Percentiles rank a stretch among this genome's conserved stretches.
phyloP scores from a whole-genome alignment of 2,888 invertebrate species.

The Anagyrus pseudococci region DNA sequence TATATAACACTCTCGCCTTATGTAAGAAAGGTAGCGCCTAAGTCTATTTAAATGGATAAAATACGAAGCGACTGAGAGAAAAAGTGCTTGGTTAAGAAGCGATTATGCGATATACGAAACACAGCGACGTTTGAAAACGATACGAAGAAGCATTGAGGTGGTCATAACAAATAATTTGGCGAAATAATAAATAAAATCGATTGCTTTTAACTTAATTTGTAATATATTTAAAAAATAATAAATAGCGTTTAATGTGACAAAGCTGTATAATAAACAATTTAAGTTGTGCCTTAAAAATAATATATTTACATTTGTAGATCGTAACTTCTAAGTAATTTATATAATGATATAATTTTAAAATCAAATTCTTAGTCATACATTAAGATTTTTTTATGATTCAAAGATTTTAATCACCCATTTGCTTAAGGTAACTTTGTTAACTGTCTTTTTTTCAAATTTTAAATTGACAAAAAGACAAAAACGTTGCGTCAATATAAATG shows the following conservation, averaged over 20 bases:
- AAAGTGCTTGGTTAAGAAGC: constrained; percentile 29
- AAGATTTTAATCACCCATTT: constrained; percentile 22
- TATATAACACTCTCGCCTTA: constrained; percentile 51
- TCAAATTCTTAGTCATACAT: constrained; percentile 36
- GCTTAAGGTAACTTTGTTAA: constrained; percentile 23
- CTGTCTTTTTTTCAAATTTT: constrained; percentile 13
- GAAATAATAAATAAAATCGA: constrained; percentile 11
- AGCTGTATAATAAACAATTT: constrained; percentile 39
- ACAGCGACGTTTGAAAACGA: background rate
- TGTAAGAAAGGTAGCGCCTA: constrained; percentile 40
- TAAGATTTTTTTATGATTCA: constrained; percentile 30
- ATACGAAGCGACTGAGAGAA: constrained; percentile 28
- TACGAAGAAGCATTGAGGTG: background rate
- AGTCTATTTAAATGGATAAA: constrained; percentile 29
- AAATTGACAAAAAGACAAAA: constrained; percentile 7
- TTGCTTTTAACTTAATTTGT: constrained; percentile 38
- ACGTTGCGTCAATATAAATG: constrained; percentile 17
- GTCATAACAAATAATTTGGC: constrained; percentile 17
- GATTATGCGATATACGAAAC: constrained; percentile 10
- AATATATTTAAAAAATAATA: constrained; percentile 29
- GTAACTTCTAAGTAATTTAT: constrained; percentile 35
- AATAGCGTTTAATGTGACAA: constrained; percentile 30
- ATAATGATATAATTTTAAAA: constrained; percentile 26
- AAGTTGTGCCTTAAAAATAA: constrained; percentile 40
- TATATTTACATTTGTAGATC: constrained; percentile 37